Evolutionary conservation across 64 coral and sea anemone species (phyloP).

Genomic region (Stylophora pistillata): DNA sequence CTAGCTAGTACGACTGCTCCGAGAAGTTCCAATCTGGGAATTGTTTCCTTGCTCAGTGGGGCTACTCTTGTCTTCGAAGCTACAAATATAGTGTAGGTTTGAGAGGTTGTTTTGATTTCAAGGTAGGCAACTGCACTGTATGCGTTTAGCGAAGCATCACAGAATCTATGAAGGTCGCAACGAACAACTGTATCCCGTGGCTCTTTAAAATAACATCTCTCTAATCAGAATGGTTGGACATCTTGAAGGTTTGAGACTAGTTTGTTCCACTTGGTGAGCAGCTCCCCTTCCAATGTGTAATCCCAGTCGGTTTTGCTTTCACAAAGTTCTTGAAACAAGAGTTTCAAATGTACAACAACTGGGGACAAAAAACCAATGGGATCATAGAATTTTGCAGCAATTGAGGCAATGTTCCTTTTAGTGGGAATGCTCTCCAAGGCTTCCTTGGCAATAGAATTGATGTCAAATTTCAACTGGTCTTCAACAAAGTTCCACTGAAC

Average conservation of each 20-base stretch:
- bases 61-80: conserved; percentile 14
- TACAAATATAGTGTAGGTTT: conserved; percentile 7
- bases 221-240: not conserved
- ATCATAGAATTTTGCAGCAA: conserved; percentile 30
- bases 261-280: too few relatives aligned
- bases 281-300: not conserved
- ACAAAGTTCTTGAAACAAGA: conserved; percentile 35
- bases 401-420: not conserved
- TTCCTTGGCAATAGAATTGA: not conserved
- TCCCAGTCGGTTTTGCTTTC: not conserved
- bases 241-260: not conserved
- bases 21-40: conserved; percentile 28
- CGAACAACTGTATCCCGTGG: not conserved
- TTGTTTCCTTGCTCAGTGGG: not conserved
- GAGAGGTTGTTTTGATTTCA: not conserved
- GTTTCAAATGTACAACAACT: conserved; percentile 34
- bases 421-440: not conserved
- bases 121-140: conserved; percentile 40
- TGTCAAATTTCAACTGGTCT: not conserved
- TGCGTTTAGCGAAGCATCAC: conserved; percentile 37
- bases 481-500: not conserved
- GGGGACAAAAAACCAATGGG: conserved; percentile 29
- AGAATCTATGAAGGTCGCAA: conserved; percentile 33
- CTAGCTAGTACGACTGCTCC: not conserved
- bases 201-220: conserved; percentile 25